Evolutionary conservation across 2,113 vertebrate species (phyloP).

Genomic region (western clawed frog (Xenopus tropicalis)): DNA sequence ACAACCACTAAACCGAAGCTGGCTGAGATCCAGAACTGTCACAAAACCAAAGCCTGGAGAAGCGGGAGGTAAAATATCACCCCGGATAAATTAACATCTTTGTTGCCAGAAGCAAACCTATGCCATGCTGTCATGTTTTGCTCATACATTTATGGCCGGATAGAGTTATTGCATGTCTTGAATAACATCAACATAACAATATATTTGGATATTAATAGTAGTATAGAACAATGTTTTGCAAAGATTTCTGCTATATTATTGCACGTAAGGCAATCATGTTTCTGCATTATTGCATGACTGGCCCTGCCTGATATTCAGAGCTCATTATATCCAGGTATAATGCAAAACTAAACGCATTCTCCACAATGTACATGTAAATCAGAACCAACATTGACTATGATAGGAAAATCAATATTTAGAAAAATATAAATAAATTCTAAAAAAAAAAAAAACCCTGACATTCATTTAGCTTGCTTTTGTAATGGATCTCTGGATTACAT

Average conservation of each 20-base stretch:
- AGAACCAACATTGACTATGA: neutral
- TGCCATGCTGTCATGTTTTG: neutral
- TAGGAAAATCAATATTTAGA: neutral
- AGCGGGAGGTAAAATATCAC: slow-evolving; percentile 13
- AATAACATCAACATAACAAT: neutral
- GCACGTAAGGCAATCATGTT: too few relatives aligned
- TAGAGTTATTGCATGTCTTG: neutral
- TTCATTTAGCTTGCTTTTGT: too few relatives aligned
- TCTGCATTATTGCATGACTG: too few relatives aligned
- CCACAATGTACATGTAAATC: neutral
- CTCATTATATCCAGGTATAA: neutral
- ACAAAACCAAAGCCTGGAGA: slow-evolving; percentile 23
- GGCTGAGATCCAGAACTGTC: slow-evolving; percentile 31
- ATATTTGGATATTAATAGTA: neutral
- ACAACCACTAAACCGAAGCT: slow-evolving; percentile 30
- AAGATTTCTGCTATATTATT: too few relatives aligned
- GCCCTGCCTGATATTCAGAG: too few relatives aligned
- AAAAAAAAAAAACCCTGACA: too few relatives aligned
- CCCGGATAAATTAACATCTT: slow-evolving; percentile 10
- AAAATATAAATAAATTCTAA: neutral
- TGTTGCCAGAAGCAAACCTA: slow-evolving; percentile 6
- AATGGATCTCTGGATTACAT: too few relatives aligned
- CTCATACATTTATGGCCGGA: neutral
- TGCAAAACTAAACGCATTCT: neutral
- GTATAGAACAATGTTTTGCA: neutral